Evolutionary conservation across 37 sponge, comb jelly and placozoan species (phyloP), one percentile per base, ranked within the genome.

Genomic region (Diacarnus erythraeanus): DNA sequence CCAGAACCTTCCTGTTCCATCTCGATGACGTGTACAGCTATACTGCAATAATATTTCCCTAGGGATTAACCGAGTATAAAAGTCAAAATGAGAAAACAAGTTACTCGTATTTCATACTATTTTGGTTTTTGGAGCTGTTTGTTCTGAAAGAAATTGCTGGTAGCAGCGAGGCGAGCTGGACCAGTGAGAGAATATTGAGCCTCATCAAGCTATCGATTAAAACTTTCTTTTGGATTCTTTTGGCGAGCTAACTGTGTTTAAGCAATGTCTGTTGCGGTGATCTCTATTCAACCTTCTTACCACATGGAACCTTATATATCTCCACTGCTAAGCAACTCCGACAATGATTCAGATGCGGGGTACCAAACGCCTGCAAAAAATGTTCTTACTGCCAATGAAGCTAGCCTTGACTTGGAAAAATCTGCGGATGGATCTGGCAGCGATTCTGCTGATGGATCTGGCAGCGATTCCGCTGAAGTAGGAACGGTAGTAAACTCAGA

Each of bases 301-400:
- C n/a, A n/a, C 41, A 22, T 35, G 17, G 60, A 22, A 17, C 61
- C 42, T 3, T 71, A 57, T 72, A 35, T 26, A 42, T 10, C 31
- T 2, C 35, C 57, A 2, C 68, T 26, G 2, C 25, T 42, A 9
- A 2, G 3, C 38, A 25, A 41, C 41, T 71, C 71, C 2, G 23
- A n/a, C 5, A 60, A 67, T 36, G 89, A 89, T 41, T 89, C 89
- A 10, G 89, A 89, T 64, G 84, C 42, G 6, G 88, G 88, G 20
- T 88, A 88, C 69, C 79, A 25, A 25, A 88, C 88, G 3, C 88
- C 83, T 0, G 61, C 41, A 2, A 73, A 82, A 1, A 64, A 75
- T 15, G 9, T 60, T 17, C 59, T 71, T 34, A 71, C 63, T 9
- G 65, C 67, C 39, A 58, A 63, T 35, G 42, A 73, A 21, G 44